phyloP scores from a whole-genome alignment of 2,797 vertebrate species.

The Coregonus ussuriensis region DNA sequence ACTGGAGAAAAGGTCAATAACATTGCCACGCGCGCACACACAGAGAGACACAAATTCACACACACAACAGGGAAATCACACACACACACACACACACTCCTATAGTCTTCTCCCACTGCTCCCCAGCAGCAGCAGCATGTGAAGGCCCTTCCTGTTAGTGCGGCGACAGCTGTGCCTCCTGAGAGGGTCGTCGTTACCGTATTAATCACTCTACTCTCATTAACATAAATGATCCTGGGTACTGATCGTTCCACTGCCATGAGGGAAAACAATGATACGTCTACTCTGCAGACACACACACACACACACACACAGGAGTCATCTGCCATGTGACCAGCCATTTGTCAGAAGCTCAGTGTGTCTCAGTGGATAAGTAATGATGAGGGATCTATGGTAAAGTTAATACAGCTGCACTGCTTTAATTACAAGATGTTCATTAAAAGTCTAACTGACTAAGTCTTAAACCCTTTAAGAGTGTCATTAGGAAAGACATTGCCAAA shows the following conservation, averaged over 20 bases:
- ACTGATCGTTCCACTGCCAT: conserved; percentile 86
- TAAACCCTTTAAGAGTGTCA: conserved; percentile 22
- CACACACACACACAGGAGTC: conserved; percentile 59
- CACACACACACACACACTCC: conserved; percentile 35
- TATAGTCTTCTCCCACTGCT: conserved; percentile 44
- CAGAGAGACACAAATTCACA: conserved; percentile 16
- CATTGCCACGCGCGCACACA: conserved; percentile 20
- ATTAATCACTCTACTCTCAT: conserved; percentile 99
- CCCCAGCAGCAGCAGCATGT: conserved; percentile 51
- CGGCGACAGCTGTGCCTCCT: conserved; percentile 98
- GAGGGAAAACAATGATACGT: conserved; percentile 80
- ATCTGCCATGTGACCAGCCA: conserved; percentile 77
- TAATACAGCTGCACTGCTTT: conserved; percentile 73
- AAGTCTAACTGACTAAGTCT: conserved; percentile 57
- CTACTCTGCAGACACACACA: conserved; percentile 25
- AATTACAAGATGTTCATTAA: conserved; percentile 75
- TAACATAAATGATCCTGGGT: conserved; percentile 99
- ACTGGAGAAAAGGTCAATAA: conserved; percentile 11
- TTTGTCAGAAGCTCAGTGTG: conserved; percentile 76
- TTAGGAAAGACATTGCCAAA: conserved; percentile 36
- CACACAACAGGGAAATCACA: conserved; percentile 28
- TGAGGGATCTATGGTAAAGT: conserved; percentile 76
- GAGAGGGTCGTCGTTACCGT: conserved; percentile 95
- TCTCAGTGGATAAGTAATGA: conserved; percentile 75
- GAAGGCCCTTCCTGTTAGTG: conserved; percentile 88